These are phyloP conservation scores for Chunga burmeisteri DNA, from an alignment of 2,113 vertebrate species.

Conservation along the genomic window DNA sequence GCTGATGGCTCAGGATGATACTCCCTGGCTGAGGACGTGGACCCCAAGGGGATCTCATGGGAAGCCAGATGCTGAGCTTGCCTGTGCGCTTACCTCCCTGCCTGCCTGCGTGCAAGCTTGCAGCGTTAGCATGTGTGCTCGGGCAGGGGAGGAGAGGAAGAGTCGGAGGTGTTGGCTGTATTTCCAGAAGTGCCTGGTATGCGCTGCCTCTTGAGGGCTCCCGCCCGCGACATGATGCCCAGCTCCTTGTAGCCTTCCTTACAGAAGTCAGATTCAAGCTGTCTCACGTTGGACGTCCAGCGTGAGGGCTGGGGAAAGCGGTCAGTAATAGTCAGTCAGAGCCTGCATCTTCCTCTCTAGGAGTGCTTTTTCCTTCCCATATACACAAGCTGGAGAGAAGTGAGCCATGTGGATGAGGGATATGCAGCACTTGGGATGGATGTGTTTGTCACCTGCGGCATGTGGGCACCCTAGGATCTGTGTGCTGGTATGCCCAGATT, in stretches of 20 bases:
- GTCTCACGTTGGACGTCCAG: accelerated
- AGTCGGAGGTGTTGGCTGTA: not conserved
- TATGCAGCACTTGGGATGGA: not conserved
- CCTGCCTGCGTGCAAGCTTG: accelerated
- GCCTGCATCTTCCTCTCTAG: not conserved
- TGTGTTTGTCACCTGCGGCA: not conserved
- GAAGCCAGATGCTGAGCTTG: accelerated
- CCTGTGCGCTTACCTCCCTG: not conserved
- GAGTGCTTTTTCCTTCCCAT: not conserved
- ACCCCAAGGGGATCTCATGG: accelerated
- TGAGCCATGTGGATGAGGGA: accelerated
- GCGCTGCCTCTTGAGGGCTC: accelerated
- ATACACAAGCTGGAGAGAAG: not conserved
- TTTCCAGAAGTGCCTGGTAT: not conserved
- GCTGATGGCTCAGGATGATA: not conserved
- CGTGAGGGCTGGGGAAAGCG: not conserved
- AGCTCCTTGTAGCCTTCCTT: not conserved
- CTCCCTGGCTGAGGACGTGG: not conserved
- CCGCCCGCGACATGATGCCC: accelerated
- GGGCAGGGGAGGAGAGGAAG: not conserved
- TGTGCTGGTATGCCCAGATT: accelerated
- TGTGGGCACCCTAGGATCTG: accelerated
- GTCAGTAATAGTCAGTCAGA: too few relatives aligned
- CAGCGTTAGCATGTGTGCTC: accelerated
- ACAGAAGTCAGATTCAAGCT: not conserved